Evolutionary conservation across 2,113 vertebrate species (phyloP).

Genomic region (Rhinoderma darwinii): DNA sequence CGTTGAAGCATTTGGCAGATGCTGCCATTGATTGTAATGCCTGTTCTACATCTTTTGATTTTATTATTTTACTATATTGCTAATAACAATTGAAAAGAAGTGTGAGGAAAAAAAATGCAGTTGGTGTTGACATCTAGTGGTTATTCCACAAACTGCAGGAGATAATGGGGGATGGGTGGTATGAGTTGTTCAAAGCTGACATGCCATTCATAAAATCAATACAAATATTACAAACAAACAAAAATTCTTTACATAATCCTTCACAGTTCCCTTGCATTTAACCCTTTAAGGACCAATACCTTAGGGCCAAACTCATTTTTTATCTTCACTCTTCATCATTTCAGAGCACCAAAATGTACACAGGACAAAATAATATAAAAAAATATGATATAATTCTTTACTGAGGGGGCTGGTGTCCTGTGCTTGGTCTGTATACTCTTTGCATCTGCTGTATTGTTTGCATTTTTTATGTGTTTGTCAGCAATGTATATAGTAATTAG

Average conservation of each 20-base stretch:
- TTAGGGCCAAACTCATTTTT: not conserved
- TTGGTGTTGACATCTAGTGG: constrained; percentile 24
- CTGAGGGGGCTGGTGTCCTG: no score
- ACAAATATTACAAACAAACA: not conserved
- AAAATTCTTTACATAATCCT: not conserved
- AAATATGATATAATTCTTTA: no score
- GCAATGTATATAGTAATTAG: no score
- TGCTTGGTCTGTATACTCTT: no score
- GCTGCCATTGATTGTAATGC: no score
- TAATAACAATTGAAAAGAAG: not conserved
- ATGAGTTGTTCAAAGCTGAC: not conserved
- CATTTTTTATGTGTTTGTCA: no score
- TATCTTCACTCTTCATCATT: not conserved
- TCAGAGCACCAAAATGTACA: not conserved
- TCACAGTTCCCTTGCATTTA: not conserved
- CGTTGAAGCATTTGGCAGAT: no score
- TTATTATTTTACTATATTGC: not conserved
- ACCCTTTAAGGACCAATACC: not conserved
- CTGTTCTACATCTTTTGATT: no score
- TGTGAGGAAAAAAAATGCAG: not conserved
- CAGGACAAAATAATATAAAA: no score
- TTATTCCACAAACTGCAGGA: not conserved
- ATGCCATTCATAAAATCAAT: not conserved
- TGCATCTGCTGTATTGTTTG: no score
- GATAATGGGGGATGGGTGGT: not conserved